Evolutionary conservation across 64 coral and sea anemone genomes (phyloP), one percentile per base, ranked within the genome.

Genomic region (Montipora cactus): DNA sequence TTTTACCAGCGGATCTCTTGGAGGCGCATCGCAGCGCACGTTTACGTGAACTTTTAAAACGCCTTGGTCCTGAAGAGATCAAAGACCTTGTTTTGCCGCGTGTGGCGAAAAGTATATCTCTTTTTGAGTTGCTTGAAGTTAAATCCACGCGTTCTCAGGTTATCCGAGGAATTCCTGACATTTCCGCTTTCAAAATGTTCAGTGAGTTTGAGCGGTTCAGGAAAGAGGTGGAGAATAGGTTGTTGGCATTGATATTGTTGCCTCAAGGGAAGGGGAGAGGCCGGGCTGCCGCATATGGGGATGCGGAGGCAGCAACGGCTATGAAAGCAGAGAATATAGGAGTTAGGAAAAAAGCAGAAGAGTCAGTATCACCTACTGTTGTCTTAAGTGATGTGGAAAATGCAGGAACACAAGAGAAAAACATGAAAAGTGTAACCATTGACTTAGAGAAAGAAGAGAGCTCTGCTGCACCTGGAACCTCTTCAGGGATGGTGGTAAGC

Each of bases 101-200:
- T 19, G 3, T 86, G 62, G 8, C 46, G 46, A 86, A 86, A 72
- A 86, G 47, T 21, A 5, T 86, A 3, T 86, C 82, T 21, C 82
- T 86, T 71, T 86, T 71, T 71, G 15, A 86, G 62, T 86, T 86
- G 68, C 66, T 86, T 45, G 82, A 86, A 19, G 13, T 50, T 3
- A 86, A 86, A 23, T 86, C 82, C 3, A 18, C 71, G 67, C 82
- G 82, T 49, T 45, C n/a, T 50, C 16, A 49, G 4, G 5, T 46
- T 5, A 13, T 18, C 46, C 47, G 46, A 21, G 64, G 82, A 44
- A 18, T 47, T 6, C 14, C 47, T 4, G 13, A 8, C 18, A 19
- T 86, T 12, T 86, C 82, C 22, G 82, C 82, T 4, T 86, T 86
- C 19, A 86, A 86, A 86, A 86, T 86, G 82, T 86, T 71, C 49